phyloP scores from a whole-genome alignment of 2,797 vertebrate genomes.

The Aulostomus chinensis region DNA sequence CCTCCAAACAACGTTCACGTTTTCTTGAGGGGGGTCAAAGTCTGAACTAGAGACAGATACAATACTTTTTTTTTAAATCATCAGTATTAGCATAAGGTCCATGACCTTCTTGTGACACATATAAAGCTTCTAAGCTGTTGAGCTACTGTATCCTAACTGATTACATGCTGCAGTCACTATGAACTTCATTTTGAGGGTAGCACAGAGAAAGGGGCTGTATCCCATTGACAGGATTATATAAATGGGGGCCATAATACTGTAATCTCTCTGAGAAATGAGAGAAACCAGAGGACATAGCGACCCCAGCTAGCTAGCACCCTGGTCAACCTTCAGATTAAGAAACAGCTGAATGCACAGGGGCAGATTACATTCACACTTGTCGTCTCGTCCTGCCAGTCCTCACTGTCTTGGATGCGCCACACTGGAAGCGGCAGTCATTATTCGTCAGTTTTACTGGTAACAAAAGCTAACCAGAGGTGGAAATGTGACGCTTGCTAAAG shows the following conservation, averaged over 20 bases:
- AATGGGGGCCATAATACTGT: slow-evolving; percentile 65
- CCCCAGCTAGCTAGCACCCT: slow-evolving; percentile 35
- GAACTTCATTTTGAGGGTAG: slow-evolving; percentile 55
- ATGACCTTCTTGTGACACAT: slow-evolving; percentile 55
- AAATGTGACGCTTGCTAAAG: too few species aligned
- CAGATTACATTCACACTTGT: slow-evolving; percentile 63
- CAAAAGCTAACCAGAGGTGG: too few species aligned
- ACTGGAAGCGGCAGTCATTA: too few species aligned
- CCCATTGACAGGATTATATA: slow-evolving; percentile 75
- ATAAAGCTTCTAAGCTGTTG: slow-evolving; percentile 58
- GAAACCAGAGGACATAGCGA: slow-evolving; percentile 36
- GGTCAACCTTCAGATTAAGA: slow-evolving; percentile 48
- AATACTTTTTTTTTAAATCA: slow-evolving; percentile 47
- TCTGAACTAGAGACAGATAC: slow-evolving; percentile 32
- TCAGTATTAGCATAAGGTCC: slow-evolving; percentile 50
- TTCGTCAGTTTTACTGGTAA: too few species aligned
- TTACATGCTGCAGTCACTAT: slow-evolving; percentile 54
- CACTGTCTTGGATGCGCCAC: slow-evolving; percentile 8
- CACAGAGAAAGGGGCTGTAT: slow-evolving; percentile 49
- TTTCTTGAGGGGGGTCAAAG: slow-evolving; percentile 21
- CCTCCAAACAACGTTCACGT: not conserved
- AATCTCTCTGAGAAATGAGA: slow-evolving; percentile 71
- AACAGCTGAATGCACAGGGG: slow-evolving; percentile 45
- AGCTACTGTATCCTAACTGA: slow-evolving; percentile 60
- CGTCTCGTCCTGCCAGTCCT: too few species aligned